These are phyloP conservation scores for Sebastes itinus DNA, from an alignment of 2,797 vertebrate species.

Conservation along the genomic window DNA sequence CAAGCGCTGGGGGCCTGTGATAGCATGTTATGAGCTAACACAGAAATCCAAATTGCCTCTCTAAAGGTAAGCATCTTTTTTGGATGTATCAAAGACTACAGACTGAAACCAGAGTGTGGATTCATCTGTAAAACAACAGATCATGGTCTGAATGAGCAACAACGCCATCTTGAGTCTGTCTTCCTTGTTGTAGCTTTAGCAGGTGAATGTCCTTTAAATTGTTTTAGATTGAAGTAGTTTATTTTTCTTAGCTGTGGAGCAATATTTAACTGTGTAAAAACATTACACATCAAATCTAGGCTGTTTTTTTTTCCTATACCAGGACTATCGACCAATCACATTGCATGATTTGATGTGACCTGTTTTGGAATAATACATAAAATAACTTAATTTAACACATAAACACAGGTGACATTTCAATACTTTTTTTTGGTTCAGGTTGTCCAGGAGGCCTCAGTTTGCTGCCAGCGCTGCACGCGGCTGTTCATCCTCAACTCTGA, in stretches of 20 bases:
- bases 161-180: not conserved
- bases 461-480: not conserved
- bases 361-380: not conserved
- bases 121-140: not conserved
- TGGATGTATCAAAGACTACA: not conserved
- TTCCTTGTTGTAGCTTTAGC: not conserved
- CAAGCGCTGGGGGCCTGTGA: slow-evolving; percentile 10
- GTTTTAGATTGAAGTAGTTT: not conserved
- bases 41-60: not conserved
- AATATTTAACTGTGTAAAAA: not conserved
- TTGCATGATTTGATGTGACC: not conserved
- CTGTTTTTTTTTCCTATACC: not conserved
- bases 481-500: slow-evolving; percentile 20
- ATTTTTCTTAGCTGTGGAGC: not conserved
- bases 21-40: slow-evolving; percentile 2
- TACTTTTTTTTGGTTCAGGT: not conserved
- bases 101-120: not conserved
- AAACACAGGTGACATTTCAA: not conserved
- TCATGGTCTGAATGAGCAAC: not conserved
- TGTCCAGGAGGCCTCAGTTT: not conserved
- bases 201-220: not conserved
- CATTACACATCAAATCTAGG: not conserved
- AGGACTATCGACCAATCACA: not conserved
- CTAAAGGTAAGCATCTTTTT: not conserved
- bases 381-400: not conserved